These are phyloP conservation scores for Cotesia chilonis DNA, from an alignment of 1,140 invertebrate species.

Conservation along the genomic window DNA sequence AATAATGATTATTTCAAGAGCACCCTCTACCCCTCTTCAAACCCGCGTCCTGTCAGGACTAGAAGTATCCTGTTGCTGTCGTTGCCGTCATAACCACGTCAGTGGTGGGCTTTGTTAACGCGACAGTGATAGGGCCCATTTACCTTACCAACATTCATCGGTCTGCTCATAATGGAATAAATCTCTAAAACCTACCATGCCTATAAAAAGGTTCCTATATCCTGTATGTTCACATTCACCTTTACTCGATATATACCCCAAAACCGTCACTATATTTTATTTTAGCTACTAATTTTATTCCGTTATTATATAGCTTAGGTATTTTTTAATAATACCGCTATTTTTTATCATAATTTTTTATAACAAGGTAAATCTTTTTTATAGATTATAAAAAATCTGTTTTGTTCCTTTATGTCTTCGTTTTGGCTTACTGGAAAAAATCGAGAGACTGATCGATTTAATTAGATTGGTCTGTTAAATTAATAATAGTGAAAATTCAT, in stretches of 20 bases:
- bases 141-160: slow-evolving; percentile 48
- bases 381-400: too few relatives aligned
- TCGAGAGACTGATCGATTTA: too few relatives aligned
- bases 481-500: too few relatives aligned
- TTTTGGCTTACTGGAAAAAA: too few relatives aligned
- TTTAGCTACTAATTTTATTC: background rate
- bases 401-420: too few relatives aligned
- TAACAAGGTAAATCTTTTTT: too few relatives aligned
- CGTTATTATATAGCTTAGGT: too few relatives aligned
- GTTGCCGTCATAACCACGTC: slow-evolving; percentile 54
- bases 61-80: slow-evolving; percentile 53
- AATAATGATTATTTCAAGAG: slow-evolving; percentile 45
- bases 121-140: slow-evolving; percentile 60
- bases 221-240: too few relatives aligned
- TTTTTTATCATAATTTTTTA: too few relatives aligned
- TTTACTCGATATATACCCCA: background rate
- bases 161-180: slow-evolving; percentile 51
- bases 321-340: too few relatives aligned
- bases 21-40: background rate
- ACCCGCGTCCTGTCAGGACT: slow-evolving; percentile 43
- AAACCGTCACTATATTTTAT: slow-evolving; percentile 15
- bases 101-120: slow-evolving; percentile 51
- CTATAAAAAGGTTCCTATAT: slow-evolving; percentile 20
- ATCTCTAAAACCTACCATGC: slow-evolving; percentile 52
- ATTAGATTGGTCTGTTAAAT: too few relatives aligned